Evolutionary conservation across 2,888 invertebrate species (phyloP).

Genomic region (Autographa pulchrina): DNA sequence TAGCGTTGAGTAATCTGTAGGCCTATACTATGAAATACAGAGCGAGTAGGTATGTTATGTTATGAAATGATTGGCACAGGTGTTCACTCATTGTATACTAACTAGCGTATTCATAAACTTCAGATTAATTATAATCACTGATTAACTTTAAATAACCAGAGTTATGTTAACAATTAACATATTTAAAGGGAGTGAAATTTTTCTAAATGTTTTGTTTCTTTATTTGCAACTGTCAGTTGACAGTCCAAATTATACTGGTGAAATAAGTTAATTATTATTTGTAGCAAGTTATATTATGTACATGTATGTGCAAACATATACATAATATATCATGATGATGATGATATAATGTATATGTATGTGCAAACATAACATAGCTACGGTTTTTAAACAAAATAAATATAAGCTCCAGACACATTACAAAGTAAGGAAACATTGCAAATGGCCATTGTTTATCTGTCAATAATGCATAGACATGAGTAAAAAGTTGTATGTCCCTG

Average conservation of each 20-base stretch:
- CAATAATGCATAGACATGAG: constrained; percentile 51
- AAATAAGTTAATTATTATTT: neutral
- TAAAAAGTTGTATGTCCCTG: constrained; percentile 57
- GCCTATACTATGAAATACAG: neutral
- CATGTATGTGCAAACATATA: neutral
- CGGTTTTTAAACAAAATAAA: constrained; percentile 1
- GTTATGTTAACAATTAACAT: neutral
- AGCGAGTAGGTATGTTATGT: neutral
- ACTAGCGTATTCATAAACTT: neutral
- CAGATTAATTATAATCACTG: neutral
- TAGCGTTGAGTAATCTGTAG: neutral
- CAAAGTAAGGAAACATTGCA: neutral
- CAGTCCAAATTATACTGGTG: neutral
- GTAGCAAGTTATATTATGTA: too few species aligned
- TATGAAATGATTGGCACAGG: neutral
- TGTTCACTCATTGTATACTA: constrained; percentile 4
- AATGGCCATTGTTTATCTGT: constrained; percentile 31
- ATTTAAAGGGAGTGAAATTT: neutral
- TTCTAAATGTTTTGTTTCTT: neutral
- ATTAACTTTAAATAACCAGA: neutral
- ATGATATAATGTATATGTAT: neutral
- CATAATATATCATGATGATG: too few species aligned
- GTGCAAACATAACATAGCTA: neutral
- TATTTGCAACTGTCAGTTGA: neutral
- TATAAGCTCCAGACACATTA: neutral